phyloP scores from a whole-genome alignment of 2,888 invertebrate species.

The Ceramica pisi region DNA sequence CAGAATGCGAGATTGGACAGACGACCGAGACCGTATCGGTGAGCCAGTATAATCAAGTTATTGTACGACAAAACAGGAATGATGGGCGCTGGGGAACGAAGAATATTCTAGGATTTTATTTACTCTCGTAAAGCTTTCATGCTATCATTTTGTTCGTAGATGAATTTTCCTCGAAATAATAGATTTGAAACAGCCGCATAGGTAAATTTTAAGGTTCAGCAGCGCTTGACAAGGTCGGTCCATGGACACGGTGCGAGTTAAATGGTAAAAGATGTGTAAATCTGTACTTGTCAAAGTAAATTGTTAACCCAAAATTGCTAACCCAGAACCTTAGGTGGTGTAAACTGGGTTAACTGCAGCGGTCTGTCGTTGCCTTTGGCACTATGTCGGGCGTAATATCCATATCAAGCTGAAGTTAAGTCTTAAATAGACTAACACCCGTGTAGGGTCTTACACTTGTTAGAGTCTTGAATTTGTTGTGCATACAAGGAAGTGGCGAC shows the following conservation, averaged over 20 bases:
- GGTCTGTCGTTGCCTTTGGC: not conserved
- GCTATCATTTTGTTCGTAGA: not conserved
- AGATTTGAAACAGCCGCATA: not conserved
- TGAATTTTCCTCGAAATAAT: not conserved
- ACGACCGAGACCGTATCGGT: not conserved
- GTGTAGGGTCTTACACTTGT: too few species aligned
- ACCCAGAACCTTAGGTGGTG: not conserved
- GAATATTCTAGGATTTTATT: not conserved
- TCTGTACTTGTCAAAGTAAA: not conserved
- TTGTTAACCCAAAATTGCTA: not conserved
- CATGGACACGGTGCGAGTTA: too few species aligned
- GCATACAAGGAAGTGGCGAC: too few species aligned
- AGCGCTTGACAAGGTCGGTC: not conserved
- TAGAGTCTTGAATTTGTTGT: too few species aligned
- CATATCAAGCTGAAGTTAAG: not conserved
- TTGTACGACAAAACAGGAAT: not conserved
- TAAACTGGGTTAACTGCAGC: not conserved
- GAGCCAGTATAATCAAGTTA: conserved; percentile 9
- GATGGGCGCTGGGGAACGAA: not conserved
- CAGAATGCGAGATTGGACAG: not conserved
- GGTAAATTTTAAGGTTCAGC: not conserved
- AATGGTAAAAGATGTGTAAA: not conserved
- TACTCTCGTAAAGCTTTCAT: not conserved
- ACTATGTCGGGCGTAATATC: not conserved
- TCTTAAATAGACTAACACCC: not conserved